Conservation (phyloP, 2,113 vertebrate genomes). For the Butorides virescens region DNA sequence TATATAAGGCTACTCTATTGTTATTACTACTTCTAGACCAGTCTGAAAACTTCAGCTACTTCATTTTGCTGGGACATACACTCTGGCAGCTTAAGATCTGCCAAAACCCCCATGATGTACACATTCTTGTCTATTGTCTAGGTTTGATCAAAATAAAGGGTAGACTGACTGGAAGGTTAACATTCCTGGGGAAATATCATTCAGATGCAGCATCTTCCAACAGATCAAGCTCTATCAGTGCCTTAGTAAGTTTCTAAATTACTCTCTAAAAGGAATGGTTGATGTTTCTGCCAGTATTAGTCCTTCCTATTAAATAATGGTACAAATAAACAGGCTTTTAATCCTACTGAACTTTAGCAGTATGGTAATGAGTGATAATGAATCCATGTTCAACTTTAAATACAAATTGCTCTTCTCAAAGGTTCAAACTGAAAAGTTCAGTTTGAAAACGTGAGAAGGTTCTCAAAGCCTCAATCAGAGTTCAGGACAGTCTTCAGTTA, state of each 20-base stretch:
- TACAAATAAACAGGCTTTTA: neutral
- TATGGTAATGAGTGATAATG: neutral
- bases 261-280: neutral
- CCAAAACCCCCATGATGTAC: neutral
- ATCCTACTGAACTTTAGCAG: neutral
- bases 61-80: neutral
- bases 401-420: neutral
- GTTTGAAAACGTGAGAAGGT: neutral
- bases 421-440: neutral
- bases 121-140: neutral
- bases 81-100: neutral
- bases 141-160: neutral
- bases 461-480: neutral
- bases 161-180: neutral
- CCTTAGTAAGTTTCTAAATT: neutral
- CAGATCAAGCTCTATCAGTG: neutral
- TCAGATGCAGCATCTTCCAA: neutral
- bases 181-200: neutral
- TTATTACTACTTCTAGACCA: neutral
- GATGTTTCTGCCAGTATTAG: neutral
- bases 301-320: neutral
- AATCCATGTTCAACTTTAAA: neutral
- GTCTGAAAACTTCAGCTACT: neutral
- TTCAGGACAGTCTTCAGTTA: neutral
- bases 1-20: neutral